These are phyloP conservation scores for Pelecanoides urinatrix DNA, from an alignment of 2,113 vertebrate genomes.

Conservation along the genomic window DNA sequence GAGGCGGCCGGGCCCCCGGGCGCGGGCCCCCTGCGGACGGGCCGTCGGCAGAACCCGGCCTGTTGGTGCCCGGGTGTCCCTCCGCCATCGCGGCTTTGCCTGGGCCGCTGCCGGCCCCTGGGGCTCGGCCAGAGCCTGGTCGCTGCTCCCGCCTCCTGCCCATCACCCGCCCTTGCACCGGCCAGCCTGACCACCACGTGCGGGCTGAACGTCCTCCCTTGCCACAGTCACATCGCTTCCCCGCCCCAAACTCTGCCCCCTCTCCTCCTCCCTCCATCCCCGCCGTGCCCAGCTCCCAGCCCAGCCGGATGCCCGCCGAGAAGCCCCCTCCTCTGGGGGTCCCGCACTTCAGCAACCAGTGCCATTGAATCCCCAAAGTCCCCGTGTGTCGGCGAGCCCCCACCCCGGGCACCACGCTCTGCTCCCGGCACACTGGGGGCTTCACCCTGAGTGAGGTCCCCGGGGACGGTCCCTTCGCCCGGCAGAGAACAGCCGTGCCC, in stretches of 20 bases:
- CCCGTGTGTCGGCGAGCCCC: neutral
- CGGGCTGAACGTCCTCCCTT: neutral
- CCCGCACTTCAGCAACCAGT: rapidly evolving
- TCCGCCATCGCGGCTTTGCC: too few species aligned
- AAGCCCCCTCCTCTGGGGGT: neutral
- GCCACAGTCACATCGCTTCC: neutral
- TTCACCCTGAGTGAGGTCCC: neutral
- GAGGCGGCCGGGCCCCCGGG: too few species aligned
- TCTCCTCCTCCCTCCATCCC: too few species aligned
- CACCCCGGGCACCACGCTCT: neutral
- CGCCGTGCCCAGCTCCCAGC: neutral
- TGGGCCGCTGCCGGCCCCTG: too few species aligned
- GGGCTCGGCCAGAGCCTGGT: neutral
- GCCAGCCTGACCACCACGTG: neutral
- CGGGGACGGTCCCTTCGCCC: too few species aligned
- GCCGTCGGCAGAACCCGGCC: too few species aligned
- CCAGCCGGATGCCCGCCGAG: neutral
- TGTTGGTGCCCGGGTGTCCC: neutral
- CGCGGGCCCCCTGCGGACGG: too few species aligned
- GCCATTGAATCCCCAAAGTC: neutral
- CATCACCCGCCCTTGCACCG: neutral
- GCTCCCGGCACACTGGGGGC: neutral
- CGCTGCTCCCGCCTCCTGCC: neutral
- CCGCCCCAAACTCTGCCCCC: too few species aligned
- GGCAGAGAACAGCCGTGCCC: neutral